A percentile compares a stretch with the other conserved stretches of the same genome.
phyloP scores from a whole-genome alignment of 1,140 invertebrate species.

The Drosophila triauraria region DNA sequence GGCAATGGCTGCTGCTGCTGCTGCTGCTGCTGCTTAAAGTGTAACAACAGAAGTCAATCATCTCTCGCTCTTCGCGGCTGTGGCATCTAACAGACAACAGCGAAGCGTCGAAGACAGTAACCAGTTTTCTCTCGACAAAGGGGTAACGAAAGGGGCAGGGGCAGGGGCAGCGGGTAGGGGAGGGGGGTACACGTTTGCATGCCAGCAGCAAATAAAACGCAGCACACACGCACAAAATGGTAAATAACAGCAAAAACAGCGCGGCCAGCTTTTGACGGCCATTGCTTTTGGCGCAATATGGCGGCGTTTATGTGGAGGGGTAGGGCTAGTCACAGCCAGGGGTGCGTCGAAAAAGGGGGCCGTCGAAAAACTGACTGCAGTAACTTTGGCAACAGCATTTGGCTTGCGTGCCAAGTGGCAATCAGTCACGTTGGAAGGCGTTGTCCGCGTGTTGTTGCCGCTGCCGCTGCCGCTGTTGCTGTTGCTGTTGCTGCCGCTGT shows the following conservation, averaged over 20 bases:
- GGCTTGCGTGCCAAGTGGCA: conserved; percentile 79
- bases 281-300: conserved; percentile 72
- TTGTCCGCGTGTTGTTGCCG: conserved; percentile 58
- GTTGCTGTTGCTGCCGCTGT: conserved; percentile 16
- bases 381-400: conserved; percentile 46
- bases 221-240: conserved; percentile 75
- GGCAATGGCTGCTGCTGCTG: conserved; percentile 55
- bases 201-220: conserved; percentile 77
- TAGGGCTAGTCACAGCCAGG: not conserved
- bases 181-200: conserved; percentile 63
- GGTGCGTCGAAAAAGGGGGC: not conserved
- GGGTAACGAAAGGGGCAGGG: not conserved
- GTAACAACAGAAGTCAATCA: conserved; percentile 80
- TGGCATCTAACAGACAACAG: conserved; percentile 47
- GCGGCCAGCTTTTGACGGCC: conserved; percentile 63
- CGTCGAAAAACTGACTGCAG: conserved; percentile 37
- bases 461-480: conserved; percentile 9
- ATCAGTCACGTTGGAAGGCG: conserved; percentile 78
- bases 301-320: conserved; percentile 27
- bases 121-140: conserved; percentile 19
- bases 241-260: conserved; percentile 45
- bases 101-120: conserved; percentile 10
- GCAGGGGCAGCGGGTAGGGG: conserved; percentile 5
- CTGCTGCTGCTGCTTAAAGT: conserved; percentile 66
- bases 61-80: conserved; percentile 17